Base-by-base conservation (phyloP, 1,140 invertebrate genomes). In the Orius laevigatus region DNA sequence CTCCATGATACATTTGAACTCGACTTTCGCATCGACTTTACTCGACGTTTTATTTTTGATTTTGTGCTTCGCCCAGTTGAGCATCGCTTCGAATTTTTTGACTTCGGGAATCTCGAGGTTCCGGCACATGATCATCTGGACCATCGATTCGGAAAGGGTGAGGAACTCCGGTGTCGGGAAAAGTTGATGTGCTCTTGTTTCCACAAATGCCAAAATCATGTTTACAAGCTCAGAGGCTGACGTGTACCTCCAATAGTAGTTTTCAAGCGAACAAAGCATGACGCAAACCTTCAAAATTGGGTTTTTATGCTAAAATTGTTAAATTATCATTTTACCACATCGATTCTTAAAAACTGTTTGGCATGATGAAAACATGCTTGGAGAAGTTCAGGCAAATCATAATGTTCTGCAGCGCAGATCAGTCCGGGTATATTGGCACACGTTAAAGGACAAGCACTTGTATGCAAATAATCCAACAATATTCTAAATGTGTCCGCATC, bases 361-460 rank as follows among this genome's bases (percentile, higher is more conserved):
- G 88, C 88, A 59, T 93, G 89, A 63, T 93, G 89, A 64, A 94
- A 93, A 64, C 89, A 93, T 0, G 89, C 89, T 62, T 93, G 88
- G 19, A 93, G 67, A 15, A 94, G 68, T 62, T 94, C 90, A 0
- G 90, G 88, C 32, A 93, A 66, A 65, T 93, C 89, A 60, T 92
- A 94, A 60, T 93, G 89, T 58, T 94, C 89, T 0, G 89, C 89
- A 1, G 89, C 87, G 61, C 88, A 93, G 49, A 93, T 90, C 1
- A 94, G 70, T 3, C 88, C 88, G 2, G 89, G 88, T 57, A 93
- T 91, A 48, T 85, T 88, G 53, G 83, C 80, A 66, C 88, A 94
- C 1, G 88, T 92, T 6, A 92, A 63, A 0, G 86, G 82, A 67
- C 88, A 93, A 16, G 84, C 87, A 34, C 89, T 89, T 2, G 86